Conservation (phyloP, 2,888 invertebrate species). For the Dynastes grantii region DNA sequence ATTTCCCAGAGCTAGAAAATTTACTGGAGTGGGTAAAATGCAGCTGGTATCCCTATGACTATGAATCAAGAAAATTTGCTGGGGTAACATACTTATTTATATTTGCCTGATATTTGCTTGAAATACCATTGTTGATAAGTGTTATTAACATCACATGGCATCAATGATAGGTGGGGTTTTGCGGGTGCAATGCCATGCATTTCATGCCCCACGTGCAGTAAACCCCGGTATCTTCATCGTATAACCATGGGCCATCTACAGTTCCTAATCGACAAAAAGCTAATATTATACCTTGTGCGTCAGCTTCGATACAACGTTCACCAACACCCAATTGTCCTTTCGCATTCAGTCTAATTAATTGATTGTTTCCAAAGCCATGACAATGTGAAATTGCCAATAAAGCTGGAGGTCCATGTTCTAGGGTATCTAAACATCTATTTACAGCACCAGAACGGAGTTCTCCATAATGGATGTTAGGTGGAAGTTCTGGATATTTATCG, state of each 20-base stretch:
- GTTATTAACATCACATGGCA: slow-evolving; percentile 89
- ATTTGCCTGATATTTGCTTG: slow-evolving; percentile 73
- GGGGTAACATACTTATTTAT: background rate
- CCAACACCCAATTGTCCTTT: slow-evolving; percentile 96
- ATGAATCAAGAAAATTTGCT: too few species aligned
- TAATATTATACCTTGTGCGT: slow-evolving; percentile 88
- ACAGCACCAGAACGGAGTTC: slow-evolving; percentile 90
- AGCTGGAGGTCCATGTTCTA: slow-evolving; percentile 93
- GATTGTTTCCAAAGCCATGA: slow-evolving; percentile 96
- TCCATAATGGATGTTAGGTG: slow-evolving; percentile 96
- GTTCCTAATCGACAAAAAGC: slow-evolving; percentile 93
- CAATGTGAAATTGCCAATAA: slow-evolving; percentile 93
- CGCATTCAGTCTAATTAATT: slow-evolving; percentile 92
- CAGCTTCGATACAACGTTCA: slow-evolving; percentile 95
- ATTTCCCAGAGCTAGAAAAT: too few species aligned
- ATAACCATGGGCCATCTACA: slow-evolving; percentile 96
- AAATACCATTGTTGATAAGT: slow-evolving; percentile 93
- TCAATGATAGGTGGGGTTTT: slow-evolving; percentile 84
- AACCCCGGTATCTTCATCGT: slow-evolving; percentile 84
- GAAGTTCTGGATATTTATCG: slow-evolving; percentile 94
- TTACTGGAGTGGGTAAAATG: too few species aligned
- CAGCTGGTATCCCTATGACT: too few species aligned
- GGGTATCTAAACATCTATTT: slow-evolving; percentile 90
- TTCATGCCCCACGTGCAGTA: too few species aligned
- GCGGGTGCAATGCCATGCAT: slow-evolving; percentile 89